Base-by-base conservation (phyloP, 1,140 invertebrate genomes). In the Hermetia illucens region DNA sequence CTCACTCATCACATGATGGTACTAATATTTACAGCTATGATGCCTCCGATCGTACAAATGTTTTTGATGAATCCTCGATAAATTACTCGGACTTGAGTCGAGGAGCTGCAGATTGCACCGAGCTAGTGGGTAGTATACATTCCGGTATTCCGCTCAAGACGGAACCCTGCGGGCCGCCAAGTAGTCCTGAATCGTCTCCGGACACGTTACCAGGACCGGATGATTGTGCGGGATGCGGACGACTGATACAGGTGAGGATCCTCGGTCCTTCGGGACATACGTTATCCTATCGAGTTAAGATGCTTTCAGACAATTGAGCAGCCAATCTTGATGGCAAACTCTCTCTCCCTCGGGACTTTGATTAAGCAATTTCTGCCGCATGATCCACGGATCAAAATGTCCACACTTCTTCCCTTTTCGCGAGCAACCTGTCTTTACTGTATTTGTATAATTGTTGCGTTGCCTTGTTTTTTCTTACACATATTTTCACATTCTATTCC, bases 91-190 rank as follows among this genome's bases (percentile, higher is more conserved):
- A n/a, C n/a, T 51, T 58, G 35, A 55, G 50, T 42, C 51, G 52
- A 30, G 50, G 48, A 42, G 45, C 53, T 37, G 51, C 51, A 21
- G 52, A 58, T 32, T 56, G 55, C 45, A 47, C 55, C 31, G 55
- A 58, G 37, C 45, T 53, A 29, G 55, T 49, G 39, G 55, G 56
- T 34, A 53, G 55, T 39, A 56, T 50, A 33, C 55, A 51, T 40
- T 58, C 55, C 41, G 55, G 55, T 31, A 55, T 59, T 42, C 55
- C 54, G 44, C 53, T 61, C n/a, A 61, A 61, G 51, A 58, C 57
- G 25, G 58, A 61, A 40, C 57, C 58, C 5, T 55, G 41, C 17
- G 57, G 55, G 39, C 53, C 55, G 21, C 51, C 58, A 34, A 61
- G 57, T 44, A 61, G 58, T 39, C 57, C 57, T 13, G 57, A 58